Evolutionary conservation across 2,113 vertebrate species (phyloP).

Genomic region (Herpailurus yagouaroundi): DNA sequence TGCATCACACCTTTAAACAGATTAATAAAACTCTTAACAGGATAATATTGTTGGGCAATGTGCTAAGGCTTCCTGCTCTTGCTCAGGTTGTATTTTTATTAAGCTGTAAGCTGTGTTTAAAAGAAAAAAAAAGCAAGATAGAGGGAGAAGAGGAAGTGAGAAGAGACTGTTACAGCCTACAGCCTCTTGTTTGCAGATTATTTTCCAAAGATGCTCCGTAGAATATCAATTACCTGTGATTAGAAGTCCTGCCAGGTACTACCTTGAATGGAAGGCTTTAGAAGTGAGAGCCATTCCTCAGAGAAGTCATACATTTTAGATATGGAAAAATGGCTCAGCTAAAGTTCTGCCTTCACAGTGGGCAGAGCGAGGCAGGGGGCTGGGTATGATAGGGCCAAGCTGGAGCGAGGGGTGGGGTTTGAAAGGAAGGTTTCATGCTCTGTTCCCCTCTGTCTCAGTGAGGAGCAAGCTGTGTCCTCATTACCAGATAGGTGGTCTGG

Average conservation of each 20-base stretch:
- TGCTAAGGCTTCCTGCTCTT: constrained; percentile 71
- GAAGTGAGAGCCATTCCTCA: not conserved
- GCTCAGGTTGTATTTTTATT: constrained; percentile 83
- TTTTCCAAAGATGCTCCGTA: constrained; percentile 83
- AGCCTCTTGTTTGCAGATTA: constrained; percentile 89
- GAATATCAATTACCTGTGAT: constrained; percentile 87
- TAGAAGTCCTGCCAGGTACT: constrained; percentile 84
- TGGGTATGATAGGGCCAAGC: fast-evolving
- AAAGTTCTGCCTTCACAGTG: not conserved
- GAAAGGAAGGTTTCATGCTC: not conserved
- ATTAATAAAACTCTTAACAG: constrained; percentile 86
- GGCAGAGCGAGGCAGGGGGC: not conserved
- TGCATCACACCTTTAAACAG: constrained; percentile 76
- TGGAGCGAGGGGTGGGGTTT: fast-evolving
- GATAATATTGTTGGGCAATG: constrained; percentile 80
- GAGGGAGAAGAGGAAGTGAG: constrained; percentile 48
- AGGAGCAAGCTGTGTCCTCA: not conserved
- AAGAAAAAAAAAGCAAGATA: not conserved
- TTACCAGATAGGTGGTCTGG: not conserved
- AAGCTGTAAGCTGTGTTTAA: constrained; percentile 82
- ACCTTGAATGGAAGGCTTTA: constrained; percentile 62
- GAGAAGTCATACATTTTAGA: not conserved
- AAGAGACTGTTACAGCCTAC: constrained; percentile 83
- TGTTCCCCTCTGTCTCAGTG: not conserved
- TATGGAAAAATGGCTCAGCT: not conserved